Evolutionary conservation across 2,797 vertebrate genomes (phyloP), one percentile per base, ranked within the genome.

Genomic region (Cossypha caffra): DNA sequence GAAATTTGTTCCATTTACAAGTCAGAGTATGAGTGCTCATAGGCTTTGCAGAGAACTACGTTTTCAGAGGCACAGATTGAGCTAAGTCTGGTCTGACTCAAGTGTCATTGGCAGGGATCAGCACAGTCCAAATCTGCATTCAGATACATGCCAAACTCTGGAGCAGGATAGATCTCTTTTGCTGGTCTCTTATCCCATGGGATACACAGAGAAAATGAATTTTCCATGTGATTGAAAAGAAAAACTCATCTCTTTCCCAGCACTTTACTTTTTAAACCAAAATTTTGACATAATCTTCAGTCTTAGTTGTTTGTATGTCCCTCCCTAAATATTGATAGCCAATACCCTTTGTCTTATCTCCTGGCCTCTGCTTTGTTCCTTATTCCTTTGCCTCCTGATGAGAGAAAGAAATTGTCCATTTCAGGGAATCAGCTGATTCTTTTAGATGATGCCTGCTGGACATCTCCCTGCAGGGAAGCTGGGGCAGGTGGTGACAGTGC

Each of bases 1-100:
- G 66, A 94, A 91, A 86, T 88, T 64, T 72, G 58, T 80, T 94
- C 68, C 68, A 86, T 96, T 96, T 94, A 72, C 92, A 93, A 83
- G 74, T 88, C 58, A 86, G 76, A 64, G 13, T 58, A 51, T 42
- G 67, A 82, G 29, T 43, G 42, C 54, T 96, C 62, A 28, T 45
- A 86, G 89, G 50, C 52, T 89, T 89, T 91, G 61, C 45, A 72
- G 81, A 86, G 73, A 90, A 35, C 38, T 86, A 2, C 67, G 35
- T 61, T 90, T 92, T 85, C 38, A 54, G 68, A 97, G 72, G 54
- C 47, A 83, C 33, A 83, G 75, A 58, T 83, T 1, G 7, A 85
- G 64, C 72, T 71, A 77, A 72, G 33, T 89, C 81, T 92, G 74
- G 50, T 92, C 57, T 82, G 80, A 88, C 77, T 97, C 92, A 86